Evolutionary conservation across 2,113 vertebrate species (phyloP).

Genomic region (Zosterops lateralis): DNA sequence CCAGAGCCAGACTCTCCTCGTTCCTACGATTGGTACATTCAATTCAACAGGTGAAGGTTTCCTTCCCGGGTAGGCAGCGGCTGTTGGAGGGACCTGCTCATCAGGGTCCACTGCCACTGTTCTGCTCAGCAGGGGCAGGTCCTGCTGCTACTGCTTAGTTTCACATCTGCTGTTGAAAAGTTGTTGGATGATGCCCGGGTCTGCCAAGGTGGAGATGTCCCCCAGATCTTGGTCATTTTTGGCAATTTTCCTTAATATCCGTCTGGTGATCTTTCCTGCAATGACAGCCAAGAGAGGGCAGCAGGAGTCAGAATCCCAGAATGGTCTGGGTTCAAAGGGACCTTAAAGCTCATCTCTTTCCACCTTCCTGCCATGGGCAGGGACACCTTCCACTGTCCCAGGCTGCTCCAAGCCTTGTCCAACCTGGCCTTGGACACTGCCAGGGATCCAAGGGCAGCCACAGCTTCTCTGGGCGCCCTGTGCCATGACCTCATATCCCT

Average conservation of each 20-base stretch:
- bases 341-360: not conserved
- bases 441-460: not conserved
- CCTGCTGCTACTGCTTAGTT: conserved; percentile 69
- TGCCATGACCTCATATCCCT: not conserved
- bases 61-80: not conserved
- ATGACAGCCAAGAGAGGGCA: not conserved
- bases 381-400: not conserved
- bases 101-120: not conserved
- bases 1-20: not conserved
- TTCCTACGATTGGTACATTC: not conserved
- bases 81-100: not conserved
- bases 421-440: rapidly evolving
- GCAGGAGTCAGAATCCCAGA: not conserved
- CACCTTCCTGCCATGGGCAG: not conserved
- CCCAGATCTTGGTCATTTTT: conserved; percentile 88
- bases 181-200: conserved; percentile 84
- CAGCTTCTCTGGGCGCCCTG: not conserved
- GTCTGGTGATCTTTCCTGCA: conserved; percentile 94
- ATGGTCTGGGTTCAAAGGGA: not conserved
- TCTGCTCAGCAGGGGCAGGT: not conserved
- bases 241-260: conserved; percentile 91
- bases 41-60: not conserved
- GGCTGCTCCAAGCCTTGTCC: rapidly evolving
- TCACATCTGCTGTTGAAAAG: conserved; percentile 87
- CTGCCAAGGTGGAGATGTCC: conserved; percentile 89